Base-by-base conservation (phyloP, 2,888 invertebrate genomes). In the Heliconius charithonia region DNA sequence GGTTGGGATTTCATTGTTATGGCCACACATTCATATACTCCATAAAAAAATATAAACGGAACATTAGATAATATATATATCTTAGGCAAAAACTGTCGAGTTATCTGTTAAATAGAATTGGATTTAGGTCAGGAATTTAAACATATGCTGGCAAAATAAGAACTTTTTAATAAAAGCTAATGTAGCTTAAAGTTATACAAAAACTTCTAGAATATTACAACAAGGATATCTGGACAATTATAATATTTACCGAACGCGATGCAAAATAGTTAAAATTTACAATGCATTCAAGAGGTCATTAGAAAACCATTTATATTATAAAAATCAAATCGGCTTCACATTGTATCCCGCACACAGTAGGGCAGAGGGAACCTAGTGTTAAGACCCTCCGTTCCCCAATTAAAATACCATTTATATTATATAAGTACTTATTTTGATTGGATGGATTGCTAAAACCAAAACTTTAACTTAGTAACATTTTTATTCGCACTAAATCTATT, bases 1-100 rank as follows among this genome's bases (percentile, higher is more conserved):
- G 65, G 63, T 73, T n/a, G 75, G 79, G 74, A 82, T 78, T 79
- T 79, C 76, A 80, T 81, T 79, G 82, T 82, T 81, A 81, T 76
- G 59, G 72, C 77, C 67, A 79, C 76, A 74, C 79, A 81, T 81
- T 80, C 76, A 75, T 78, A 77, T 73, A 65, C 70, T 71, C 76
- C 66, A 78, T 73, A 81, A 75, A 80, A 37, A 78, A 73, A 77
- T 70, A 29, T 65, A 62, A 59, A 51, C 65, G 63, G 62, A 45
- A 62, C 70, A 74, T 78, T 62, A 59, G 76, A 76, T 74, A 70
- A 71, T 71, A 45, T n/a, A n/a, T n/a, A n/a, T 62, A 27, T 37
- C 41, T 16, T 51, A 27, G n/a, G 37, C 56, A 72, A 25, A 66
- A 77, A 77, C 66, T 66, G 56, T 56, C 41, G 27, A 25, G 27